Evolutionary conservation across 1,140 invertebrate genomes (phyloP).

Genomic region (Amphibalanus amphitrite): DNA sequence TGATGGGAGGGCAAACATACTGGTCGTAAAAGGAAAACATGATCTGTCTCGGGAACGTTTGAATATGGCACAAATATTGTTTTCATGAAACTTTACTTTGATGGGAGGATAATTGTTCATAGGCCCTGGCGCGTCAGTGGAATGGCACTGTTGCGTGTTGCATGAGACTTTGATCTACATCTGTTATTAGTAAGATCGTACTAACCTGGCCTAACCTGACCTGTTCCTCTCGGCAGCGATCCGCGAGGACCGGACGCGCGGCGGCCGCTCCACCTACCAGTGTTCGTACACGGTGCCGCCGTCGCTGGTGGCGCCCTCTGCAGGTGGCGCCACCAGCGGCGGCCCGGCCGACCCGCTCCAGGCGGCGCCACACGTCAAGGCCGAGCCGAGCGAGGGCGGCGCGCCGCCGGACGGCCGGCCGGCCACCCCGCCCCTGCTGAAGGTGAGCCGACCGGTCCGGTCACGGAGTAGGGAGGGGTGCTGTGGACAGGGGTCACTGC

Average conservation of each 20-base stretch:
- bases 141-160: too few relatives aligned
- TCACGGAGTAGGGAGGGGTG: too few relatives aligned
- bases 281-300: conserved; percentile 59
- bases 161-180: too few relatives aligned
- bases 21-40: too few relatives aligned
- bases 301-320: conserved; percentile 33
- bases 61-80: too few relatives aligned
- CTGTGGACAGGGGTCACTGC: too few relatives aligned
- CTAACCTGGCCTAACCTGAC: conserved; percentile 9
- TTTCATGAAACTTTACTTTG: too few relatives aligned
- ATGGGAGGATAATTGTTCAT: too few relatives aligned
- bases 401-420: not conserved
- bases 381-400: conserved; percentile 14
- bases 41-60: too few relatives aligned
- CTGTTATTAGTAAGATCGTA: too few relatives aligned
- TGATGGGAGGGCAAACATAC: too few relatives aligned
- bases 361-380: conserved; percentile 12
- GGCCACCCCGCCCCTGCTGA: conserved; percentile 20
- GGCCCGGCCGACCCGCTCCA: conserved; percentile 7
- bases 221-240: conserved; percentile 44
- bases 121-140: too few relatives aligned
- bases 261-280: conserved; percentile 87
- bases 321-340: conserved; percentile 9
- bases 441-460: conserved; percentile 15
- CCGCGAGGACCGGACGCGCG: conserved; percentile 78